Percentiles rank a stretch among this genome's conserved stretches.
Conservation (phyloP, 1,140 invertebrate genomes). For the Atta cephalotes region DNA sequence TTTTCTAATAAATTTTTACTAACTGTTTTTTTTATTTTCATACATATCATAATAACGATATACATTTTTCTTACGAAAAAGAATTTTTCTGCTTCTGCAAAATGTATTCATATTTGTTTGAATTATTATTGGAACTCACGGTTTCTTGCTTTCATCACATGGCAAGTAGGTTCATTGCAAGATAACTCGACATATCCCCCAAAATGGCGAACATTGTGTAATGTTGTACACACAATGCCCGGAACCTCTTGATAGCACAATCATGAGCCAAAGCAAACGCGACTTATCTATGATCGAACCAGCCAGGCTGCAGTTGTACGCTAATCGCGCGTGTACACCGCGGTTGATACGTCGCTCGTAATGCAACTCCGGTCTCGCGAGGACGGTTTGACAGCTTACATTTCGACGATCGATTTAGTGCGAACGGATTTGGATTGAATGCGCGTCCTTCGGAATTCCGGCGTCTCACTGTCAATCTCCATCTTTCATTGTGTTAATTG, state of each 20-base stretch:
- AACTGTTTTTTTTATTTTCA: not conserved
- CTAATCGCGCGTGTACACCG: slow-evolving; percentile 68
- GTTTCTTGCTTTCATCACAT: not conserved
- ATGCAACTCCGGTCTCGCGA: slow-evolving; percentile 67
- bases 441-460: slow-evolving; percentile 63
- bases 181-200: slow-evolving; percentile 50
- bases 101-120: not conserved
- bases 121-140: not conserved
- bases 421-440: slow-evolving; percentile 67
- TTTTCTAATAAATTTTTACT: not conserved
- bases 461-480: slow-evolving; percentile 74
- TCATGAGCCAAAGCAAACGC: slow-evolving; percentile 57
- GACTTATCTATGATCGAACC: slow-evolving; percentile 70
- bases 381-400: slow-evolving; percentile 70
- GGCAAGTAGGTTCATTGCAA: not conserved
- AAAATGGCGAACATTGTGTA: slow-evolving; percentile 50
- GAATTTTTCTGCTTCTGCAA: not conserved
- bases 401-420: slow-evolving; percentile 66
- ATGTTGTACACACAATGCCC: slow-evolving; percentile 23
- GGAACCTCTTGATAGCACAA: slow-evolving; percentile 49
- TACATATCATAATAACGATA: too few species aligned
- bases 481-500: slow-evolving; percentile 75
- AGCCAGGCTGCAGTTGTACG: slow-evolving; percentile 56
- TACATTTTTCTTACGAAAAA: not conserved
- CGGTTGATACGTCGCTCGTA: slow-evolving; percentile 63